Conservation (phyloP, 2,113 vertebrate genomes). For the Axis porcinus region DNA sequence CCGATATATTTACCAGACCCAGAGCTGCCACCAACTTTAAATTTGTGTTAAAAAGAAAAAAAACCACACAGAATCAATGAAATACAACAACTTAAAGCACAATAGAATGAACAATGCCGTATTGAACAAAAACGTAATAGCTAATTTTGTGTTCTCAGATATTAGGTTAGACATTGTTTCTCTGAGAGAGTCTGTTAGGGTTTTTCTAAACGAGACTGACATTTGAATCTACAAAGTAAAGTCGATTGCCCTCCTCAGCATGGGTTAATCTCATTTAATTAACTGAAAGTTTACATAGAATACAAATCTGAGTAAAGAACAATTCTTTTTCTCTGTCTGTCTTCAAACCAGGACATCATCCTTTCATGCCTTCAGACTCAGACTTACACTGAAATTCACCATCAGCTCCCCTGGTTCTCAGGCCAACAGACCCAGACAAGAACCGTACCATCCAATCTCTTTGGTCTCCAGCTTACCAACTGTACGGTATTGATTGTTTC, state of each 20-base stretch:
- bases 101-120: not conserved
- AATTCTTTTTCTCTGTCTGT: not conserved
- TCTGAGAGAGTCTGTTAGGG: not conserved
- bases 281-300: not conserved
- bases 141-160: not conserved
- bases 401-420: not conserved
- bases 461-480: not conserved
- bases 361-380: not conserved
- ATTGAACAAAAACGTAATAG: not conserved
- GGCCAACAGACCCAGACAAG: not conserved
- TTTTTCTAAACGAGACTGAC: not conserved
- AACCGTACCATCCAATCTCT: not conserved
- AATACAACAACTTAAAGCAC: not conserved
- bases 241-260: fast-evolving
- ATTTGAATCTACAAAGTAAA: not conserved
- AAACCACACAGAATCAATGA: not conserved
- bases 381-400: not conserved
- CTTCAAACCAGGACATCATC: not conserved
- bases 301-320: not conserved
- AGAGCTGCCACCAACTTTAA: not conserved
- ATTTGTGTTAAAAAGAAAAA: not conserved
- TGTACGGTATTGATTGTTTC: no score
- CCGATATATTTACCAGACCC: not conserved
- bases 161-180: not conserved
- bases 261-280: not conserved